phyloP scores from a whole-genome alignment of 1,140 invertebrate genomes.

The Drosophila repleta region DNA sequence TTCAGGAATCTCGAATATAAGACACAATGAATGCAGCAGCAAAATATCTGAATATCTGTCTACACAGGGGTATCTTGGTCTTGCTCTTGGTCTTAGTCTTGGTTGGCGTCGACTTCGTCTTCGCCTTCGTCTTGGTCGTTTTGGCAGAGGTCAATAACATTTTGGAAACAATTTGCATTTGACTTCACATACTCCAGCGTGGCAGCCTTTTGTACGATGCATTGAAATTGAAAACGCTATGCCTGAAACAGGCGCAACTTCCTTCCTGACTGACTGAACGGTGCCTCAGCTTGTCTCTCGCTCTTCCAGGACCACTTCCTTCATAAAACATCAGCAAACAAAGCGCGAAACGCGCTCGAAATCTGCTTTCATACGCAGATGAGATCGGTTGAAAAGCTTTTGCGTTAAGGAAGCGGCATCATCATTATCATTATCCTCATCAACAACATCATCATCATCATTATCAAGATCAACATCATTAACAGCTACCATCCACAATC shows the following conservation, averaged over 20 bases:
- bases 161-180: slow-evolving; percentile 61
- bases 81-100: background rate
- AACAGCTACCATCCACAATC: slow-evolving; percentile 3
- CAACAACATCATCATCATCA: slow-evolving; percentile 4
- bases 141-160: slow-evolving; percentile 66
- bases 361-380: slow-evolving; percentile 42
- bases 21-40: background rate
- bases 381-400: slow-evolving; percentile 27
- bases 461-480: slow-evolving; percentile 6
- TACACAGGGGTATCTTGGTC: background rate
- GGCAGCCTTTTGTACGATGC: slow-evolving; percentile 21
- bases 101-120: background rate
- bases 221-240: slow-evolving; percentile 16
- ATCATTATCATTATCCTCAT: slow-evolving; percentile 3
- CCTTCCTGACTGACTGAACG: slow-evolving; percentile 56
- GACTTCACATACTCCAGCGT: background rate
- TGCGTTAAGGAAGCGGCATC: slow-evolving; percentile 19
- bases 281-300: background rate
- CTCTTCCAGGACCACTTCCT: slow-evolving; percentile 45
- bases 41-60: slow-evolving; percentile 1
- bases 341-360: background rate
- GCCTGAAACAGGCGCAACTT: slow-evolving; percentile 56
- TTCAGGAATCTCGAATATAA: slow-evolving; percentile 5
- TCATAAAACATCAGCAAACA: slow-evolving; percentile 14
- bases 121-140: background rate